Evolutionary conservation across 2,113 vertebrate species (phyloP).

Genomic region (Platanista minor): DNA sequence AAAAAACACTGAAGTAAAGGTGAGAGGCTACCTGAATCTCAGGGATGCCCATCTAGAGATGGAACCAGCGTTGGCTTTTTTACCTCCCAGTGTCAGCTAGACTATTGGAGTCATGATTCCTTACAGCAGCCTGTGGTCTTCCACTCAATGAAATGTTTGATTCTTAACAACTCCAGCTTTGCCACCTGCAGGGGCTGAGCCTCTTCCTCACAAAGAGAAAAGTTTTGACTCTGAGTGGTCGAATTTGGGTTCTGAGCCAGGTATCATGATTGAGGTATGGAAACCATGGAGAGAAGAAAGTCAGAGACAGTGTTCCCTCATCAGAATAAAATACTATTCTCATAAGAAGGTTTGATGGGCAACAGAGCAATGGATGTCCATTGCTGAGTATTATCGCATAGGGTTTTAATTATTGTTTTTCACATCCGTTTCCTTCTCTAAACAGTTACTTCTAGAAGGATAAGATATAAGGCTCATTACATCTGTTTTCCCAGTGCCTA

Average conservation of each 20-base stretch:
- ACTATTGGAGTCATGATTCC: not conserved
- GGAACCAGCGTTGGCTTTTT: not conserved
- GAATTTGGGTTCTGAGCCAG: too few relatives aligned
- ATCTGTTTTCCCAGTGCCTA: not conserved
- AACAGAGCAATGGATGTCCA: not conserved
- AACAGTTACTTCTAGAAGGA: not conserved
- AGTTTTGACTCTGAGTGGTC: not conserved
- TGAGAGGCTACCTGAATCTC: not conserved
- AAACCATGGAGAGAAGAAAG: not conserved
- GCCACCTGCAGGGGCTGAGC: accelerated
- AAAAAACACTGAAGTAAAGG: not conserved
- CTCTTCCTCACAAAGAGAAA: not conserved
- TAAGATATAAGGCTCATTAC: not conserved
- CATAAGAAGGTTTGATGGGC: not conserved
- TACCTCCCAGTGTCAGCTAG: not conserved
- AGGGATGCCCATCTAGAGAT: not conserved
- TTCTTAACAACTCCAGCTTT: not conserved
- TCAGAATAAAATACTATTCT: not conserved
- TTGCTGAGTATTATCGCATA: not conserved
- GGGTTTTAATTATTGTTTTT: not conserved
- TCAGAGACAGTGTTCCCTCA: not conserved
- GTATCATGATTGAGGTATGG: not conserved
- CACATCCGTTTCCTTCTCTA: not conserved
- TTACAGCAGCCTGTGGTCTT: not conserved
- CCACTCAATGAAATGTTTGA: not conserved